Evolutionary conservation across 2,888 invertebrate genomes (phyloP), one percentile per base, ranked within the genome.

Genomic region (Melanophora roralis): DNA sequence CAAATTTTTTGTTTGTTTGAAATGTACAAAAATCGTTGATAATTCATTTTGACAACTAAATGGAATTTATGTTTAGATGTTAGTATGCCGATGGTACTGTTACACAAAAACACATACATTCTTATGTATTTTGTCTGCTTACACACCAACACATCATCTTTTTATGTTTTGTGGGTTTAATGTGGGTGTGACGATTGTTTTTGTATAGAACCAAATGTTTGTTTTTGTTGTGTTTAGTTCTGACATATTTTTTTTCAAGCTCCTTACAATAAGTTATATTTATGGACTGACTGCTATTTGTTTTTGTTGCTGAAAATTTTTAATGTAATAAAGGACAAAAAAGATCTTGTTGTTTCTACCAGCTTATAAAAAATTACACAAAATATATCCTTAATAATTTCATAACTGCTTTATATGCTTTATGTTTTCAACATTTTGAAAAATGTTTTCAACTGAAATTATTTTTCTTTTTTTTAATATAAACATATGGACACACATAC

Each of bases 41-140:
- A 75, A 68, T 75, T 68, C 62, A 68, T 75, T 68, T 45, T 47
- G 68, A 62, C 75, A 55, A 36, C 16, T 27, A 62, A 75, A 53
- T 60, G 36, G 45, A 78, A 51, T 72, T 78, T 60, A 19, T 57
- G 43, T 64, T 49, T 60, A n/a, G n/a, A n/a, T n/a, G n/a, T n/a
- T n/a, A n/a, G 16, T 59, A 27, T 49, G 3, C 32, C 19, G 23
- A 51, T 43, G 27, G 27, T 53, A 8, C 7, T 49, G 3, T 27
- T 27, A 27, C 27, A 5, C n/a, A n/a, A n/a, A n/a, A n/a, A n/a
- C 6, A 27, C 27, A 27, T 27, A 27, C 3, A 27, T 27, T 27
- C 6, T 3, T 27, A 27, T 27, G 27, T 27, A 27, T 27, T 27
- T 27, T 27, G 6, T 27, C 27, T 27, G 27, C 6, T 21, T 32